Conservation (phyloP, 2,797 vertebrate species). For the Zalophus californianus region DNA sequence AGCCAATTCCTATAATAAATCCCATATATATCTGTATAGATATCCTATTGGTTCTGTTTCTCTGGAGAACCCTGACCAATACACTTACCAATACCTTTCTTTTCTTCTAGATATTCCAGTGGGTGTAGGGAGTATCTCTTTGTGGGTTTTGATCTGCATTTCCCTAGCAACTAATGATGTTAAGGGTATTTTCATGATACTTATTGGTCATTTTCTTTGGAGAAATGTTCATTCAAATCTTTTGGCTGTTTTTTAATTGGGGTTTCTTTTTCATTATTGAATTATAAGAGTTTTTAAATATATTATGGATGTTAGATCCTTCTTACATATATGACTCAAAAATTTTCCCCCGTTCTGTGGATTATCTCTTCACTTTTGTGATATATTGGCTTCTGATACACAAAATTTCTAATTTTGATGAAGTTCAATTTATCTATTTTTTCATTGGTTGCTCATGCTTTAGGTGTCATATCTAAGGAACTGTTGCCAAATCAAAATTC, state of each 20-base stretch:
- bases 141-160: slow-evolving; percentile 12
- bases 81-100: neutral
- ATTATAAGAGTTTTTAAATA: neutral
- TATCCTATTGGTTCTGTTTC: neutral
- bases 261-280: neutral
- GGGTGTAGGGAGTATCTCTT: neutral
- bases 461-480: slow-evolving; percentile 6
- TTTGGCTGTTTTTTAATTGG: neutral
- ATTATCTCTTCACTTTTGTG: neutral
- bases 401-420: slow-evolving; percentile 1
- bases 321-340: neutral
- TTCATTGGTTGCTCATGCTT: neutral
- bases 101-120: neutral
- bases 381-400: neutral
- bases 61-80: neutral
- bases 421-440: neutral
- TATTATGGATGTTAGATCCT: neutral
- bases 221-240: slow-evolving; percentile 5
- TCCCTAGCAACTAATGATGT: neutral
- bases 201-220: neutral
- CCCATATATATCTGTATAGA: neutral
- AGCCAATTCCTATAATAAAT: neutral
- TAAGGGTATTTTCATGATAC: neutral
- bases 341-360: neutral
- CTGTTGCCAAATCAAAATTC: neutral